phyloP scores from a whole-genome alignment of 2,888 invertebrate genomes.

The Stenodera caucasica region DNA sequence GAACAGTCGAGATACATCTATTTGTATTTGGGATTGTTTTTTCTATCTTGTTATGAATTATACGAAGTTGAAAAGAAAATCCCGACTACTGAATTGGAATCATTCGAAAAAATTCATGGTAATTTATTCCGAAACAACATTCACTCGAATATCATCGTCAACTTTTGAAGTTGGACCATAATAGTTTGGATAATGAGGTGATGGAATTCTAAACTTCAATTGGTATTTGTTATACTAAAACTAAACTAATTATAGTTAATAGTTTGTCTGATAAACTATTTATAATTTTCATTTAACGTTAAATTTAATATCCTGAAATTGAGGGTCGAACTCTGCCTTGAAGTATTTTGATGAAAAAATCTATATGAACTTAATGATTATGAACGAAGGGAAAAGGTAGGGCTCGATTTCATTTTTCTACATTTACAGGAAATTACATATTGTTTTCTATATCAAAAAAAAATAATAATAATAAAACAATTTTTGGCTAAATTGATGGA shows the following conservation, averaged over 20 bases:
- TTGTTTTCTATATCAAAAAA: neutral
- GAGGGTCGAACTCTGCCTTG: neutral
- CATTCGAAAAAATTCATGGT: too few relatives aligned
- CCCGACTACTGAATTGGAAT: too few relatives aligned
- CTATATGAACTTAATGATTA: neutral
- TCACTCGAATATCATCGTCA: too few relatives aligned
- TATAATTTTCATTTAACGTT: neutral
- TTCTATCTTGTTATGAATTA: too few relatives aligned
- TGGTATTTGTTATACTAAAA: conserved; percentile 2
- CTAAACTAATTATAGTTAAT: conserved; percentile 5
- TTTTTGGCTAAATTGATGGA: neutral
- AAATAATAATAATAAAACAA: too few relatives aligned
- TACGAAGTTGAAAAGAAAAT: too few relatives aligned
- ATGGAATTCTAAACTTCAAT: too few relatives aligned
- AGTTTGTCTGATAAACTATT: conserved; percentile 5
- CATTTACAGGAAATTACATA: neutral
- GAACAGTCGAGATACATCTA: neutral
- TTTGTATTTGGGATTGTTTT: neutral
- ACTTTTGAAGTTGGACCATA: too few relatives aligned
- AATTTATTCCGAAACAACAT: too few relatives aligned
- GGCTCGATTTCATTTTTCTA: neutral
- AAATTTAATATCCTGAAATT: neutral
- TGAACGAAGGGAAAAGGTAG: neutral
- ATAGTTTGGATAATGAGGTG: too few relatives aligned
- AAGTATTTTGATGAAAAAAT: neutral